Evolutionary conservation across 1,140 invertebrate species (phyloP).

Genomic region (Lordiphosa collinella): DNA sequence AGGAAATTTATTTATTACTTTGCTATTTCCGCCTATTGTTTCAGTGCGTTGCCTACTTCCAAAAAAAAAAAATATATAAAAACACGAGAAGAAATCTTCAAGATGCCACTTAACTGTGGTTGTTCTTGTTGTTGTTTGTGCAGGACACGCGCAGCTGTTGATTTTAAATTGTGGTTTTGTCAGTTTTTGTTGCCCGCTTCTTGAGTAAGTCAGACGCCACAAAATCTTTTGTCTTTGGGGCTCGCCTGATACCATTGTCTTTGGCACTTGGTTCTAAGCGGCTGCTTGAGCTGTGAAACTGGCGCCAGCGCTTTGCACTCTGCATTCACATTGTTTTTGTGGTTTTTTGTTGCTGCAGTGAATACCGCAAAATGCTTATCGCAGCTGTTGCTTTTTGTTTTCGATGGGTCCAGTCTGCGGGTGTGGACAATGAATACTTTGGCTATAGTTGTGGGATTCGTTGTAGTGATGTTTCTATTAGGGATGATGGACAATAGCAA

Average conservation of each 20-base stretch:
- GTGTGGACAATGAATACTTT: conserved; percentile 15
- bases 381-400: conserved; percentile 28
- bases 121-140: conserved; percentile 7
- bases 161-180: conserved; percentile 72
- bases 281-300: conserved; percentile 62
- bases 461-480: too few species aligned
- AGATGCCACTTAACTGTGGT: conserved; percentile 35
- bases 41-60: conserved; percentile 3
- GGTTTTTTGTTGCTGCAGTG: conserved; percentile 24
- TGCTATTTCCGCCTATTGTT: conserved; percentile 40
- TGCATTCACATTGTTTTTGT: conserved; percentile 21
- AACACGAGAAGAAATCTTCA: conserved; percentile 24
- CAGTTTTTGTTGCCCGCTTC: conserved; percentile 25
- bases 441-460: too few species aligned
- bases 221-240: conserved; percentile 32
- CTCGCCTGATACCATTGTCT: conserved; percentile 55
- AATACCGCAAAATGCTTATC: conserved; percentile 58
- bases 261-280: conserved; percentile 68
- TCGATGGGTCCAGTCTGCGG: conserved; percentile 25
- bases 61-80: background rate
- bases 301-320: conserved; percentile 53
- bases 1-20: conserved; percentile 66
- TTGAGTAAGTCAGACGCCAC: conserved; percentile 19
- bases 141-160: conserved; percentile 67
- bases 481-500: too few species aligned